A percentile compares a stretch with the other conserved stretches of the same genome.
Conservation (phyloP, 2,113 vertebrate species). For the Poecile atricapillus region DNA sequence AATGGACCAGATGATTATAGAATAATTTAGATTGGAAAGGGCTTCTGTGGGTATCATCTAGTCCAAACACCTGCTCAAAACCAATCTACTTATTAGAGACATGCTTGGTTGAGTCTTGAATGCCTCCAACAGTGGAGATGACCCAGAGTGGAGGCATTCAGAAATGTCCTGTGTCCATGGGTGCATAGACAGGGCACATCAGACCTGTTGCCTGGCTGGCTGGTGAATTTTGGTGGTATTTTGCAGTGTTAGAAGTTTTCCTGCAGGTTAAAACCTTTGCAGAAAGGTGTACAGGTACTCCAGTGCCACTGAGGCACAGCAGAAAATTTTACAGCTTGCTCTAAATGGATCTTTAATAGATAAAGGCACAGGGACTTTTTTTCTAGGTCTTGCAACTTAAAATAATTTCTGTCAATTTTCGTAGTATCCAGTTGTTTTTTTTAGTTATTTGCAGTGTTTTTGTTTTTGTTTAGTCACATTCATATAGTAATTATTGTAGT, state of each 20-base stretch:
- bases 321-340: background rate
- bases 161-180: background rate
- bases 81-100: background rate
- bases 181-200: background rate
- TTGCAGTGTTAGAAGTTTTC: background rate
- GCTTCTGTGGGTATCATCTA: background rate
- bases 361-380: background rate
- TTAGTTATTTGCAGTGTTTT: background rate
- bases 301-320: background rate
- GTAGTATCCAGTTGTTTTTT: background rate
- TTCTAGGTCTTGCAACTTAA: background rate
- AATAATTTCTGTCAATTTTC: background rate
- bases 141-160: background rate
- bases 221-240: background rate
- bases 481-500: background rate
- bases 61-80: background rate
- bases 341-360: background rate
- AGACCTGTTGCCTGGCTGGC: background rate
- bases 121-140: background rate
- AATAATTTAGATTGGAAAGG: background rate
- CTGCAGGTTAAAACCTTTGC: background rate
- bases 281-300: background rate
- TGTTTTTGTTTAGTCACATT: background rate
- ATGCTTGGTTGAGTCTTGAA: background rate
- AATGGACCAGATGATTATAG: background rate